Percentiles rank a stretch among this genome's conserved stretches.
Conservation (phyloP, 2,797 vertebrate species). For the Atherinosoma microstoma region DNA sequence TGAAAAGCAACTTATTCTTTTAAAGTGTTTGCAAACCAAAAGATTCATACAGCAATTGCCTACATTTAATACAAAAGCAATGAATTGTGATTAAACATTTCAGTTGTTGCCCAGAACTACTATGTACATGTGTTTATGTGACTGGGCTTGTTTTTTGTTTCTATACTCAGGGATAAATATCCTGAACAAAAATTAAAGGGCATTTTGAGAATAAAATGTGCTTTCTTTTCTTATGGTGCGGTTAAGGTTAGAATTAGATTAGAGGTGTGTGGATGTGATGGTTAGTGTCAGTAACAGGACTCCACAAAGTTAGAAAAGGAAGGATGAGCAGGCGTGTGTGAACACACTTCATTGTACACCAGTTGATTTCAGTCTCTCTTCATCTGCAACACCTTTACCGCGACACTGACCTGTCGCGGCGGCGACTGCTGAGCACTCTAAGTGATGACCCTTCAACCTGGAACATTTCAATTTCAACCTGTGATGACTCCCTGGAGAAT, state of each 20-base stretch:
- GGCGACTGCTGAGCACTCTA: conserved; percentile 44
- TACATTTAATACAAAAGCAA: too few species aligned
- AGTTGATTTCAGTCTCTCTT: conserved; percentile 42
- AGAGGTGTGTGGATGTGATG: neutral
- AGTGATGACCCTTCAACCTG: conserved; percentile 73
- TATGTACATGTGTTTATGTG: too few species aligned
- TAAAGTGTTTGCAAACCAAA: too few species aligned
- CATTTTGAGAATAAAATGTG: too few species aligned
- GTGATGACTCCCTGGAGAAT: conserved; percentile 80
- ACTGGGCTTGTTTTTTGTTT: too few species aligned
- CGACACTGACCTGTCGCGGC: conserved; percentile 29
- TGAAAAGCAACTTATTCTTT: too few species aligned
- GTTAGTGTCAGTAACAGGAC: neutral
- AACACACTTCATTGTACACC: conserved; percentile 3
- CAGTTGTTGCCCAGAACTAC: too few species aligned
- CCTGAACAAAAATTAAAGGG: too few species aligned
- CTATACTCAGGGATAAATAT: neutral
- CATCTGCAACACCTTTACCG: conserved; percentile 40
- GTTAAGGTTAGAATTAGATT: neutral
- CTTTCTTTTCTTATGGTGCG: neutral
- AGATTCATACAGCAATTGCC: too few species aligned
- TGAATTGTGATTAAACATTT: too few species aligned
- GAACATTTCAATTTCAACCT: conserved; percentile 83
- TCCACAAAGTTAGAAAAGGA: neutral
- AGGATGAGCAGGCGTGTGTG: neutral